Percentiles rank a stretch among this genome's conserved stretches.
phyloP scores from a whole-genome alignment of 2,888 invertebrate genomes.

The Lapara coniferarum region DNA sequence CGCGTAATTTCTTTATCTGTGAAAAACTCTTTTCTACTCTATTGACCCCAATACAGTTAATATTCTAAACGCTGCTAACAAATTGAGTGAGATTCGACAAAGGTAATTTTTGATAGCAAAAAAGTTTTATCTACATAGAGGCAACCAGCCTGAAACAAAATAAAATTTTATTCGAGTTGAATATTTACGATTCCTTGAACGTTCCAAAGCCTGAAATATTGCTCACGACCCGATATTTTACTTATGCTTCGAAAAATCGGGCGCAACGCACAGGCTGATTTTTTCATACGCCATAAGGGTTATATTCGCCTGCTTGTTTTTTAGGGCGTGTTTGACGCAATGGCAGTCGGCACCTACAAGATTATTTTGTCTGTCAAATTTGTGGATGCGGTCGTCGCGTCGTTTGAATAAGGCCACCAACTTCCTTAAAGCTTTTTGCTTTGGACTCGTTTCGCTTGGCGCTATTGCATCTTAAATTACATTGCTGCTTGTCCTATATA shows the following conservation, averaged over 20 bases:
- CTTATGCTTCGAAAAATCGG: slow-evolving; percentile 28
- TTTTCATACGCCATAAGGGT: slow-evolving; percentile 37
- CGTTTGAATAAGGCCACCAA: slow-evolving; percentile 23
- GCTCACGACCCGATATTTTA: slow-evolving; percentile 31
- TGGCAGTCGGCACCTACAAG: not conserved
- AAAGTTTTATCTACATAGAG: not conserved
- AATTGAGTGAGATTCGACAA: not conserved
- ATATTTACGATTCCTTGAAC: slow-evolving; percentile 21
- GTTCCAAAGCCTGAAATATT: slow-evolving; percentile 27
- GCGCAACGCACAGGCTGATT: slow-evolving; percentile 35
- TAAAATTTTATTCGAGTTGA: not conserved
- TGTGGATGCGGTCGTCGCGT: not conserved
- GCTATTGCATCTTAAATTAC: slow-evolving; percentile 17
- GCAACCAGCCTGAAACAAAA: not conserved
- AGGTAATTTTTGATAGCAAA: not conserved
- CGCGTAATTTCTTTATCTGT: too few relatives aligned
- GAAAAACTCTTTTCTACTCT: too few relatives aligned
- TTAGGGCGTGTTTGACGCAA: slow-evolving; percentile 29
- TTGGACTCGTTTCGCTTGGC: slow-evolving; percentile 3
- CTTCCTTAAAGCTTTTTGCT: slow-evolving; percentile 19
- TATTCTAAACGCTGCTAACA: too few relatives aligned
- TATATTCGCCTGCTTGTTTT: slow-evolving; percentile 37
- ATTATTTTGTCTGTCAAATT: slow-evolving; percentile 27
- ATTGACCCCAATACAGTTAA: too few relatives aligned
- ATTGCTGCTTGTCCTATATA: not conserved